phyloP scores from a whole-genome alignment of 1,140 invertebrate species.

The Drosophila sp. region DNA sequence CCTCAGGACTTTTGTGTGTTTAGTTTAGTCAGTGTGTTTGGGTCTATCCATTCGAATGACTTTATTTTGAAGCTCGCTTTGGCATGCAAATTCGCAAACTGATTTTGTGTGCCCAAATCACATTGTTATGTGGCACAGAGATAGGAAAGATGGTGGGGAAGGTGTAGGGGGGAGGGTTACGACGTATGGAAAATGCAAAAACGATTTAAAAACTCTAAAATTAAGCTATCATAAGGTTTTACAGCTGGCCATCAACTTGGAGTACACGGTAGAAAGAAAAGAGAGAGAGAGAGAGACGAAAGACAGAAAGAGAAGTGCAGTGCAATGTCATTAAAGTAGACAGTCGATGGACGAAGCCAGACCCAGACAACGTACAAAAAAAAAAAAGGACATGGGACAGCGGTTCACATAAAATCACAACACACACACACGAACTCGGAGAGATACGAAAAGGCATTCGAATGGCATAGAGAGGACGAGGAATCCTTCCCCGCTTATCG shows the following conservation, averaged over 20 bases:
- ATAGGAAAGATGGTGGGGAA: background rate
- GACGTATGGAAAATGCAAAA: slow-evolving; percentile 59
- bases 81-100: slow-evolving; percentile 74
- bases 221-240: slow-evolving; percentile 80
- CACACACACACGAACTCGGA: slow-evolving; percentile 32
- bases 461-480: background rate
- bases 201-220: slow-evolving; percentile 79
- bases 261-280: slow-evolving; percentile 36
- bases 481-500: slow-evolving; percentile 62
- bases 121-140: slow-evolving; percentile 52
- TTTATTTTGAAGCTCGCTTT: slow-evolving; percentile 61
- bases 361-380: slow-evolving; percentile 53
- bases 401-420: slow-evolving; percentile 76
- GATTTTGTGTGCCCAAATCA: slow-evolving; percentile 72
- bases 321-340: slow-evolving; percentile 79
- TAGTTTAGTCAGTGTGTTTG: slow-evolving; percentile 26
- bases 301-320: slow-evolving; percentile 64
- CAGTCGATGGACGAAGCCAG: slow-evolving; percentile 23
- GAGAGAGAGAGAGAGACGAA: background rate
- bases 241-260: slow-evolving; percentile 59
- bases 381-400: slow-evolving; percentile 44
- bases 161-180: background rate
- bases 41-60: slow-evolving; percentile 52
- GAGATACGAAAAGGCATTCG: slow-evolving; percentile 32
- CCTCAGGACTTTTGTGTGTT: background rate